Conservation (phyloP, 2,113 vertebrate species). For the Trematocara stigmaticum region DNA sequence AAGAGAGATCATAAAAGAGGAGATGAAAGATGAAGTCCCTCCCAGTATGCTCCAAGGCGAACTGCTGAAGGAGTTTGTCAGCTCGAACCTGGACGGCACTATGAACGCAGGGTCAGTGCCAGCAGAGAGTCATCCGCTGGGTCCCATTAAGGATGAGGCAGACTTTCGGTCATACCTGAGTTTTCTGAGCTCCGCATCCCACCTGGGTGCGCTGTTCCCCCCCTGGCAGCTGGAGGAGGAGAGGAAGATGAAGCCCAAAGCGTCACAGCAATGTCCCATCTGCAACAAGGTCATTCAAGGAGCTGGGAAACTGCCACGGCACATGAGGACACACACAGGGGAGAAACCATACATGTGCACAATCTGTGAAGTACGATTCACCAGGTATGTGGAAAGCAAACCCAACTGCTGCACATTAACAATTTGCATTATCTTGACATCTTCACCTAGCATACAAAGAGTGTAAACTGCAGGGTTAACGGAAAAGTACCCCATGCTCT, state of each 20-base stretch:
- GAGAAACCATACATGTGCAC: slow-evolving; percentile 99
- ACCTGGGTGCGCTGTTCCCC: slow-evolving; percentile 88
- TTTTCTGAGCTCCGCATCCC: slow-evolving; percentile 88
- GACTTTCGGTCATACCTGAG: slow-evolving; percentile 92
- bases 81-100: slow-evolving; percentile 43
- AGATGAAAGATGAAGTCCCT: slow-evolving; percentile 86
- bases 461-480: slow-evolving; percentile 1
- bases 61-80: slow-evolving; percentile 87
- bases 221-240: slow-evolving; percentile 95
- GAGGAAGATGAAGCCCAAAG: slow-evolving; percentile 96
- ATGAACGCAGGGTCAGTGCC: slow-evolving; percentile 57
- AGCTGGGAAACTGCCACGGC: slow-evolving; percentile 92
- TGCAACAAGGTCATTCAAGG: slow-evolving; percentile 99
- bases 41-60: slow-evolving; percentile 80
- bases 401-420: not conserved
- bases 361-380: slow-evolving; percentile 98
- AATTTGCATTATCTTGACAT: not conserved
- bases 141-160: slow-evolving; percentile 87
- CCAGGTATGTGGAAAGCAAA: slow-evolving; percentile 78
- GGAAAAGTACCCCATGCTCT: slow-evolving; percentile 38
- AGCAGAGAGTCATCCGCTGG: slow-evolving; percentile 73
- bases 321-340: slow-evolving; percentile 97
- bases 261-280: slow-evolving; percentile 95
- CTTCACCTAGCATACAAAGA: not conserved
- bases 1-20: slow-evolving; percentile 91